Evolutionary conservation across 2,888 invertebrate species (phyloP).

Genomic region (Hypolimnas misippus): DNA sequence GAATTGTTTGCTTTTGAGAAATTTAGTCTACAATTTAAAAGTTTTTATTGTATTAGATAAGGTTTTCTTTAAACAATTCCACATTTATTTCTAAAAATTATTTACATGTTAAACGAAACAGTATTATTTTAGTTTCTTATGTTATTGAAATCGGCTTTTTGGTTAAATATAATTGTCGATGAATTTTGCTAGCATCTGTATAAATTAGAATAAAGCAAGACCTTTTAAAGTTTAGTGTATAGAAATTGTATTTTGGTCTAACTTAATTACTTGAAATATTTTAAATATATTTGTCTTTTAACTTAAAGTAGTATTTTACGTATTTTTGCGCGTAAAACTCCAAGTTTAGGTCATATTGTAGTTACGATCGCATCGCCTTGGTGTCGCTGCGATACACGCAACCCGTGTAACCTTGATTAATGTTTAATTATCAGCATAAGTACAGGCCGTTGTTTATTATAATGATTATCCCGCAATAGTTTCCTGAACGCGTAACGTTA

Average conservation of each 20-base stretch:
- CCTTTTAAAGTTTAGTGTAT: no score
- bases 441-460: slow-evolving; percentile 18
- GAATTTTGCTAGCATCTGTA: not conserved
- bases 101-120: not conserved
- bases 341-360: not conserved
- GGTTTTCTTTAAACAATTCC: slow-evolving; percentile 8
- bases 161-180: not conserved
- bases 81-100: not conserved
- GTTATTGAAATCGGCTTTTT: not conserved
- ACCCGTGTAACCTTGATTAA: slow-evolving; percentile 27
- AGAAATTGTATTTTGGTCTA: no score
- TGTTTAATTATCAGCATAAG: slow-evolving; percentile 30
- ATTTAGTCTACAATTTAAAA: no score
- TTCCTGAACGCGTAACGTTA: slow-evolving; percentile 21
- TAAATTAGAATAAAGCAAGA: not conserved
- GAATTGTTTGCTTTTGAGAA: slow-evolving; percentile 24
- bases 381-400: slow-evolving; percentile 25
- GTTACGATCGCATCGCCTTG: slow-evolving; percentile 16
- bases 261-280: no score
- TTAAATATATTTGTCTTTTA: no score
- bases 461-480: slow-evolving; percentile 33
- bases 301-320: not conserved
- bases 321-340: not conserved
- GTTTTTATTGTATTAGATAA: no score
- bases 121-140: not conserved